Conservation (phyloP, 2,113 vertebrate species). For the Zapornia atra region DNA sequence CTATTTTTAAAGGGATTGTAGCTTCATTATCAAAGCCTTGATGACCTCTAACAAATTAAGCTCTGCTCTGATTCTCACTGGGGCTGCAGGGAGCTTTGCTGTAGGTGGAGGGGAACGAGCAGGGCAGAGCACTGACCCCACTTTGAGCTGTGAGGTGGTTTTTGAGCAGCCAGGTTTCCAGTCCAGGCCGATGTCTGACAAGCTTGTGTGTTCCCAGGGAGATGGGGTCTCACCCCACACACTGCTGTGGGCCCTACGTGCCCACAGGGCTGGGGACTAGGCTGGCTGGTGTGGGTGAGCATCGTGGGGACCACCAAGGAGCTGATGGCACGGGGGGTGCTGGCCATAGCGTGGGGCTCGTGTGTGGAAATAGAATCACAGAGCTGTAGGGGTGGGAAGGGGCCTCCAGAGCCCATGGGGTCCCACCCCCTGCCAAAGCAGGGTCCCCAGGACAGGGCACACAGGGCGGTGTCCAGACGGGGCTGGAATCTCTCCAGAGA, state of each 20-base stretch:
- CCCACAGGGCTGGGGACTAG: background rate
- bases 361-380: too few species aligned
- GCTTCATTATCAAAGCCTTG: background rate
- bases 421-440: too few species aligned
- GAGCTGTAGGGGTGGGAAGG: too few species aligned
- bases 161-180: background rate
- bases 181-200: background rate
- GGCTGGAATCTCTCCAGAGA: too few species aligned
- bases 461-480: too few species aligned
- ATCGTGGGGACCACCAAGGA: too few species aligned
- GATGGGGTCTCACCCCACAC: background rate
- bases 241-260: background rate
- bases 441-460: too few species aligned
- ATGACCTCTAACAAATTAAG: background rate
- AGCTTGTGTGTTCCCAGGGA: accelerated
- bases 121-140: background rate
- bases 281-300: accelerated
- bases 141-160: background rate
- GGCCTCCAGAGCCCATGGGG: too few species aligned
- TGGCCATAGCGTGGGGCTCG: background rate
- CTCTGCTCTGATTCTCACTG: accelerated
- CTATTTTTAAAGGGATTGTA: background rate
- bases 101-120: background rate
- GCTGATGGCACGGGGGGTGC: accelerated
- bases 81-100: background rate